phyloP scores from a whole-genome alignment of 2,888 invertebrate species.

The Pachliopta kotzebuea region DNA sequence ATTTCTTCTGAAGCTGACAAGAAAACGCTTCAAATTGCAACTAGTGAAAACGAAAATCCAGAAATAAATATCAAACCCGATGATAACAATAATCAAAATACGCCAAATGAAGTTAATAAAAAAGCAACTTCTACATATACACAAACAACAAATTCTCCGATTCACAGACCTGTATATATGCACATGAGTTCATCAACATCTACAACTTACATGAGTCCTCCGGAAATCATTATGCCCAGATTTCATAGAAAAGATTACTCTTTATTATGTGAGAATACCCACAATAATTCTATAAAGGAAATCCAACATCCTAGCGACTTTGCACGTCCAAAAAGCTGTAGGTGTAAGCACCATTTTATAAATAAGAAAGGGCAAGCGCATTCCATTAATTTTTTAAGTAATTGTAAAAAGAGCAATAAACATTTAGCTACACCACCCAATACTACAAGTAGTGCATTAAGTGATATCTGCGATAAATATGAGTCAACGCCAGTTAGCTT shows the following conservation, averaged over 20 bases:
- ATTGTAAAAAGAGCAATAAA: slow-evolving; percentile 15
- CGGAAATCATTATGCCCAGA: slow-evolving; percentile 64
- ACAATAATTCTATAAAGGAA: slow-evolving; percentile 39
- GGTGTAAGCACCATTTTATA: slow-evolving; percentile 39
- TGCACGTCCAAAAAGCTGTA: slow-evolving; percentile 39
- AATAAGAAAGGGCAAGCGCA: slow-evolving; percentile 9
- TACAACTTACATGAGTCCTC: slow-evolving; percentile 76
- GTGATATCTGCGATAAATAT: slow-evolving; percentile 10
- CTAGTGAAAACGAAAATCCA: not conserved
- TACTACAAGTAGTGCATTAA: slow-evolving; percentile 38
- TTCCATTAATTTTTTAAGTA: not conserved
- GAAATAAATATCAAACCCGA: not conserved
- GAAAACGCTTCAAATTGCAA: not conserved
- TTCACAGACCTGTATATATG: slow-evolving; percentile 52
- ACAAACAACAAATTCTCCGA: slow-evolving; percentile 61
- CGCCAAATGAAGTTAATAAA: slow-evolving; percentile 32
- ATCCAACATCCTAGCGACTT: slow-evolving; percentile 34
- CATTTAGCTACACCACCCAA: slow-evolving; percentile 49
- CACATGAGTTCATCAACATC: slow-evolving; percentile 76
- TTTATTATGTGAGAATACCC: slow-evolving; percentile 42
- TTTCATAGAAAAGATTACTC: slow-evolving; percentile 47
- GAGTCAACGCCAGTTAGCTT: slow-evolving; percentile 6
- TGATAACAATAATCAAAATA: not conserved
- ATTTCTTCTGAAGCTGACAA: not conserved
- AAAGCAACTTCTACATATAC: slow-evolving; percentile 62